A percentile compares a stretch with the other conserved stretches of the same genome.
These are phyloP conservation scores for Pomatostomus ruficeps DNA, from an alignment of 2,113 vertebrate species.

Conservation along the genomic window DNA sequence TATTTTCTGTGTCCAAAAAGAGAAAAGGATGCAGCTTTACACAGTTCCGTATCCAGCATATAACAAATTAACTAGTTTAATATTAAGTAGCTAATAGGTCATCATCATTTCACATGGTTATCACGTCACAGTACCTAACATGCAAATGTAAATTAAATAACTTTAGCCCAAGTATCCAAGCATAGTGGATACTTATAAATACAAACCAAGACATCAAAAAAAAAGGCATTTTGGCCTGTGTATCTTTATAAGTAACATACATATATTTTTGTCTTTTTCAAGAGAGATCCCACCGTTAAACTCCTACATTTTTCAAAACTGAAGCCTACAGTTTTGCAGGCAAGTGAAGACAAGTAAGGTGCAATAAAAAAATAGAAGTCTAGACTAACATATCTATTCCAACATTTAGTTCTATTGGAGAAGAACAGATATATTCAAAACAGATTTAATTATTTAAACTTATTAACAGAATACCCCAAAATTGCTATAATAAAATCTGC, in stretches of 20 bases:
- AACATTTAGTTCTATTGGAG: not conserved
- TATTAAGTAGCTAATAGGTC: not conserved
- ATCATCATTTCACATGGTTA: not conserved
- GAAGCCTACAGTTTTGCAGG: not conserved
- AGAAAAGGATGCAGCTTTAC: not conserved
- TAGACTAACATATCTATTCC: not conserved
- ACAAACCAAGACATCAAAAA: not conserved
- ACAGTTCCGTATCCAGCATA: not conserved
- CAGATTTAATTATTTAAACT: not conserved
- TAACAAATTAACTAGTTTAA: not conserved
- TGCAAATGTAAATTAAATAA: not conserved
- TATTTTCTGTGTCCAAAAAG: constrained; percentile 62
- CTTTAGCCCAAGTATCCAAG: not conserved
- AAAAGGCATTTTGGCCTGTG: not conserved
- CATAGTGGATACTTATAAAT: not conserved
- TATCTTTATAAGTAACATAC: not conserved
- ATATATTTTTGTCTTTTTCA: not conserved
- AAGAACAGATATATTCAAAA: not conserved
- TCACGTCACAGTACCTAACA: not conserved
- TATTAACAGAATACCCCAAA: not conserved
- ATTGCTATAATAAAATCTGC: not conserved
- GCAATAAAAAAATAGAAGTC: not conserved
- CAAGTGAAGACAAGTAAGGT: not conserved
- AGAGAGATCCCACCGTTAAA: not conserved
- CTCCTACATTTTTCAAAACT: not conserved